Base-by-base conservation (phyloP, 64 coral and sea anemone genomes). In the Stichodactyla helianthus region DNA sequence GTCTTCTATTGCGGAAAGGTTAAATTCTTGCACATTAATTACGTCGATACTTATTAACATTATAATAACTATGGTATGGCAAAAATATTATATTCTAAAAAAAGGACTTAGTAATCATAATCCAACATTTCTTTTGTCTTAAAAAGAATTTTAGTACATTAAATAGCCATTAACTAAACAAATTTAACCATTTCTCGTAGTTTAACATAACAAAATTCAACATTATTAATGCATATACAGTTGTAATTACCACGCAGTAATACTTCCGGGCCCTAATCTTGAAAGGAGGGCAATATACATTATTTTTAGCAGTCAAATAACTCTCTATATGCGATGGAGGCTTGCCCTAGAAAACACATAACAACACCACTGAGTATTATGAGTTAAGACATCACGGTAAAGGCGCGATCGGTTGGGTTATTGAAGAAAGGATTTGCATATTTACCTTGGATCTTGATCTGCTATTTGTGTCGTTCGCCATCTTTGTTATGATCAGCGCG, bases 231-330 rank as follows among this genome's bases (percentile, higher is more conserved):
- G 35, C 35, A 44, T 44, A 44, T 44, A n/a, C n/a, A n/a, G 6
- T 22, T 5, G 11, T 70, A 74, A 6, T 74, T 74, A 74, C 68
- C 7, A 74, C 68, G 12, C 68, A 74, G 27, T 31, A 74, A 74
- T 74, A 74, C 68, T 74, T 74, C 68, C 68, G n/a, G 68, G 68
- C 6, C 10, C 13, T 74, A 10, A 74, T 74, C 68, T 74, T 74
- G 22, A 74, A 74, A 10, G 11, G 23, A 6, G 25, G 1, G 2
- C 23, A 74, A 10, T n/a, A 31, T 44, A 44, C 35, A 44, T 44
- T 44, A 31, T 31, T n/a, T 31, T 74, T 74, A 26, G 68, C 68
- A 31, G 68, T 74, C 10, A 74, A 13, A 74, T 74, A 74, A 11
- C 68, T 31, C 26, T 74, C 68, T 7, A 74, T 74, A 31, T 74